Conservation (phyloP, 1,140 invertebrate species). For the Drosophila ercepeae region DNA sequence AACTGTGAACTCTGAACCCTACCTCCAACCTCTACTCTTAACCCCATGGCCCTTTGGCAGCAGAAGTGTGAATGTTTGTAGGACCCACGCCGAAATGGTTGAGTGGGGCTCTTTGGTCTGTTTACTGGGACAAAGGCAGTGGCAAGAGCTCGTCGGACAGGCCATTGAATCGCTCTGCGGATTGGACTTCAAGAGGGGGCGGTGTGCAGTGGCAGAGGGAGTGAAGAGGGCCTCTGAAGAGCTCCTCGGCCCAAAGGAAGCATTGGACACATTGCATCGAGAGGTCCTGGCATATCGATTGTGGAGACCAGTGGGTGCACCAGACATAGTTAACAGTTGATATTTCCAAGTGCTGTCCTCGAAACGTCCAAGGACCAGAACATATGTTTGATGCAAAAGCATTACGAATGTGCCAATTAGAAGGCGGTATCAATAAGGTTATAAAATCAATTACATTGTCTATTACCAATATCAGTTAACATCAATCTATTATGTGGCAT, state of each 20-base stretch:
- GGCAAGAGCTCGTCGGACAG: constrained; percentile 68
- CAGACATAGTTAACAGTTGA: constrained; percentile 31
- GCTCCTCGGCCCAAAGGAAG: constrained; percentile 16
- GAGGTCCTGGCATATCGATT: constrained; percentile 41
- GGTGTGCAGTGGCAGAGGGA: not conserved
- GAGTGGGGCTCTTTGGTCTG: constrained; percentile 64
- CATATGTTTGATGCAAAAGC: constrained; percentile 19
- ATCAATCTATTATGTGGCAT: not conserved
- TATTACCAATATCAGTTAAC: not conserved
- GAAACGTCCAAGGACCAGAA: constrained; percentile 6
- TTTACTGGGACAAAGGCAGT: constrained; percentile 69
- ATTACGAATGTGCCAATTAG: constrained; percentile 27
- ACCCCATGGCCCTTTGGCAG: not conserved
- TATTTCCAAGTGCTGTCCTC: constrained; percentile 27
- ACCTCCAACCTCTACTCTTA: not conserved
- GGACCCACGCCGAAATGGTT: constrained; percentile 42
- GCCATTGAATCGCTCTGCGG: constrained; percentile 57
- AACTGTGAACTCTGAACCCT: constrained; percentile 17
- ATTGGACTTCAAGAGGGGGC: constrained; percentile 32
- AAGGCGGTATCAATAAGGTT: not conserved
- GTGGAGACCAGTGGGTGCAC: not conserved
- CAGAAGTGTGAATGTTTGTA: constrained; percentile 49
- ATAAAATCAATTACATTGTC: not conserved
- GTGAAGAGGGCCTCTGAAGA: constrained; percentile 23
- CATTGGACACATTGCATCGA: constrained; percentile 55